Conservation (phyloP, 2,113 vertebrate genomes). For the Scophthalmus maximus region DNA sequence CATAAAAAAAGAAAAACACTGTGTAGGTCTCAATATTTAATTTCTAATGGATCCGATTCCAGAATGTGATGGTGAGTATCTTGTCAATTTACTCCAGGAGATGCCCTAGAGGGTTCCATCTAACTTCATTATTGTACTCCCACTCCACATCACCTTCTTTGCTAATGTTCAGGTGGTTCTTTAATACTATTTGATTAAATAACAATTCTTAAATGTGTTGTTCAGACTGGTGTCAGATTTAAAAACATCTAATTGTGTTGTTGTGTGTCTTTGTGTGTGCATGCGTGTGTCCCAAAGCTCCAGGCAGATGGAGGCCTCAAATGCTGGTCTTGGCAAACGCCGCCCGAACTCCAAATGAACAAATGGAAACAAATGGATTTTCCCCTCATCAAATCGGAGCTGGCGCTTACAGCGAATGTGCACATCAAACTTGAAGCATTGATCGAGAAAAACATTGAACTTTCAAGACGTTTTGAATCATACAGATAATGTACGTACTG, state of each 20-base stretch:
- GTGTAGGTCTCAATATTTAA: not conserved
- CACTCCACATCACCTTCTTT: not conserved
- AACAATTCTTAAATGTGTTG: not conserved
- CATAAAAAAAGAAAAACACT: not conserved
- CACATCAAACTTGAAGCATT: conserved; percentile 26
- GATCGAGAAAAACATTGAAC: conserved; percentile 13
- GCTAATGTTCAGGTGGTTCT: not conserved
- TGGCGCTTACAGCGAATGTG: conserved; percentile 7
- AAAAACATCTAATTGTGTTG: not conserved
- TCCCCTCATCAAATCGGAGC: conserved; percentile 6
- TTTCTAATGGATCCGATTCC: not conserved
- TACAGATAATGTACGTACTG: conserved; percentile 4
- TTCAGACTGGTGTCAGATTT: not conserved
- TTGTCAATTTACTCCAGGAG: not conserved
- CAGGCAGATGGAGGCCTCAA: conserved; percentile 40
- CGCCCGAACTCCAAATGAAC: conserved; percentile 12
- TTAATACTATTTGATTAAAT: not conserved
- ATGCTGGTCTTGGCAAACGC: conserved; percentile 7
- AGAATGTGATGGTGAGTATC: not conserved
- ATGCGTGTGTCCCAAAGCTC: not conserved
- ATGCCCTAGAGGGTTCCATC: not conserved
- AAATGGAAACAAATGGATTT: conserved; percentile 15
- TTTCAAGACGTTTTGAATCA: conserved; percentile 17
- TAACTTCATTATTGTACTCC: not conserved
- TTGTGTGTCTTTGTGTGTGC: not conserved